phyloP scores from a whole-genome alignment of 2,113 vertebrate genomes.

The Ploceus nigricollis region DNA sequence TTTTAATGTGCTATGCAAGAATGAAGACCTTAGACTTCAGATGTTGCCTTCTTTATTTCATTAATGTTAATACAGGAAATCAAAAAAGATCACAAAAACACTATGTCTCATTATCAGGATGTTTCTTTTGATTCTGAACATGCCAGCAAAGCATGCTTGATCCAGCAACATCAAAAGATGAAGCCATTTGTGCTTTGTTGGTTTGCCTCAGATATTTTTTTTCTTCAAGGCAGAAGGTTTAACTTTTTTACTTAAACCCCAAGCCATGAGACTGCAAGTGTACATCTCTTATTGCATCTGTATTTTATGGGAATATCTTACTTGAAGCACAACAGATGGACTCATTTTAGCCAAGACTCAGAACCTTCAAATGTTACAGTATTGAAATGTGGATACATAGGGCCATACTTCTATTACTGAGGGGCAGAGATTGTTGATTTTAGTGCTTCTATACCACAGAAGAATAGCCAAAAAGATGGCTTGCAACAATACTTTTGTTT shows the following conservation, averaged over 20 bases:
- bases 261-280: slow-evolving; percentile 50
- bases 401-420: not conserved
- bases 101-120: slow-evolving; percentile 68
- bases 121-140: slow-evolving; percentile 64
- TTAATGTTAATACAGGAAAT: slow-evolving; percentile 68
- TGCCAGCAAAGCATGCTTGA: slow-evolving; percentile 60
- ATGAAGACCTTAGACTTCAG: slow-evolving; percentile 58
- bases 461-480: not conserved
- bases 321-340: slow-evolving; percentile 51
- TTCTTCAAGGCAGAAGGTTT: slow-evolving; percentile 59
- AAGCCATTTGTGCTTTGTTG: slow-evolving; percentile 46
- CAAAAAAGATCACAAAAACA: slow-evolving; percentile 63
- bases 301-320: slow-evolving; percentile 57
- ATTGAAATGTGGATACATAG: not conserved
- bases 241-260: slow-evolving; percentile 43
- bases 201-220: slow-evolving; percentile 56
- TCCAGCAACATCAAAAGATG: slow-evolving; percentile 71
- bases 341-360: slow-evolving; percentile 35
- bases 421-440: not conserved
- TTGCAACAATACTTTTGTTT: not conserved
- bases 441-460: not conserved
- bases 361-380: not conserved
- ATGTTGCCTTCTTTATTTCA: slow-evolving; percentile 67
- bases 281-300: slow-evolving; percentile 56
- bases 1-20: slow-evolving; percentile 28